Evolutionary conservation across 2,797 vertebrate genomes (phyloP).

Genomic region (Pangasius sanitwongsei): DNA sequence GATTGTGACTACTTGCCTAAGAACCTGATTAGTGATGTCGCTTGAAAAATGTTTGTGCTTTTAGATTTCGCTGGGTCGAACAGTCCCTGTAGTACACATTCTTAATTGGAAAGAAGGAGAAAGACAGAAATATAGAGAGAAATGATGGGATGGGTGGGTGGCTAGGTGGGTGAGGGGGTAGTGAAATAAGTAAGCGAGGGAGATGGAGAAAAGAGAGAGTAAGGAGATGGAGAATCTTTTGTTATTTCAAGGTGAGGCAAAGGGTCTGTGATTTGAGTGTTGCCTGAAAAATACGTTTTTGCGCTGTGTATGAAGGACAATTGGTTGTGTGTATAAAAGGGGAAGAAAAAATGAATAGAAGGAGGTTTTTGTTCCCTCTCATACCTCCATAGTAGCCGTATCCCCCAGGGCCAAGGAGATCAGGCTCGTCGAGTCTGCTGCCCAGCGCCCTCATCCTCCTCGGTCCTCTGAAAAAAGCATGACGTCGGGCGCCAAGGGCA

Average conservation of each 20-base stretch:
- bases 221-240: conserved; percentile 25
- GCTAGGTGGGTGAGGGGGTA: neutral
- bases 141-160: no score
- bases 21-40: conserved; percentile 17
- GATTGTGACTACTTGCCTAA: conserved; percentile 17
- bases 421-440: conserved; percentile 87
- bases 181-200: neutral
- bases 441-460: conserved; percentile 89
- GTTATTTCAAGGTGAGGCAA: conserved; percentile 48
- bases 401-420: conserved; percentile 87
- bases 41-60: conserved; percentile 16
- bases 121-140: neutral
- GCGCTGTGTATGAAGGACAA: conserved; percentile 31
- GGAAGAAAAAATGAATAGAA: conserved; percentile 6
- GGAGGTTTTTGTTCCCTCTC: conserved; percentile 24
- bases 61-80: conserved; percentile 4
- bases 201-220: neutral
- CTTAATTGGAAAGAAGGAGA: neutral
- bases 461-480: conserved; percentile 91
- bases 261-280: conserved; percentile 7
- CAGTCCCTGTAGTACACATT: neutral
- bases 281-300: conserved; percentile 23
- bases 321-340: conserved; percentile 1
- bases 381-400: conserved; percentile 90
- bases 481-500: conserved; percentile 86